These are phyloP conservation scores for Cephus runcator DNA, from an alignment of 2,888 invertebrate species.

Conservation along the genomic window DNA sequence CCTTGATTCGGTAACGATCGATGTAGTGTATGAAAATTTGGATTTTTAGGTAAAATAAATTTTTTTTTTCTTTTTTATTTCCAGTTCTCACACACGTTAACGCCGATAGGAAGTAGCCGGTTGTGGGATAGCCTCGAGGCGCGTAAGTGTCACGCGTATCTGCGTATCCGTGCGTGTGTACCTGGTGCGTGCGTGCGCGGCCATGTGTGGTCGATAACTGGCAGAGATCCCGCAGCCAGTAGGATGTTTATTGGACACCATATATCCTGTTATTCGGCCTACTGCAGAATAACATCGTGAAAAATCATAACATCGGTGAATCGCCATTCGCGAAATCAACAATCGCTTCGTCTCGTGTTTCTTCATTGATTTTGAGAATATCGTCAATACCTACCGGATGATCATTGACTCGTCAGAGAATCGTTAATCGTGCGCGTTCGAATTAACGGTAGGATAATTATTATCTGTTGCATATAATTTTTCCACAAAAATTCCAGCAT, in stretches of 20 bases:
- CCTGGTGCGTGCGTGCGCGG: slow-evolving; percentile 29
- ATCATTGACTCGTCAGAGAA: slow-evolving; percentile 1
- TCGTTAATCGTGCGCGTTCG: background rate
- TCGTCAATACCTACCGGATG: slow-evolving; percentile 17
- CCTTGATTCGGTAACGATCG: background rate
- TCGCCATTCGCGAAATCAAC: slow-evolving; percentile 6
- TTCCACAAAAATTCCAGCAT: background rate
- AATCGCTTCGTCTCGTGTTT: slow-evolving; percentile 3
- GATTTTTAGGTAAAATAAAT: background rate
- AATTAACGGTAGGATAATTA: background rate
- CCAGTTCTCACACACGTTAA: background rate
- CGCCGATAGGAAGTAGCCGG: background rate
- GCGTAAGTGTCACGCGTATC: slow-evolving; percentile 3
- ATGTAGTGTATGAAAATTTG: background rate
- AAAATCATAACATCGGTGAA: slow-evolving; percentile 40
- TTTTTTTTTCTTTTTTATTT: background rate
- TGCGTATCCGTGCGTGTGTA: slow-evolving; percentile 16
- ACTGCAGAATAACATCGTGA: slow-evolving; percentile 46
- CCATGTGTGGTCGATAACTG: slow-evolving; percentile 58
- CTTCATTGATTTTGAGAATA: background rate
- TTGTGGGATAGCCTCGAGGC: background rate
- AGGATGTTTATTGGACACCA: slow-evolving; percentile 64
- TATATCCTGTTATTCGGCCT: slow-evolving; percentile 65
- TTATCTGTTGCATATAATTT: background rate
- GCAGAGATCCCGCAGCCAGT: slow-evolving; percentile 21